phyloP scores from a whole-genome alignment of 1,140 invertebrate genomes.

The Venturia canescens region DNA sequence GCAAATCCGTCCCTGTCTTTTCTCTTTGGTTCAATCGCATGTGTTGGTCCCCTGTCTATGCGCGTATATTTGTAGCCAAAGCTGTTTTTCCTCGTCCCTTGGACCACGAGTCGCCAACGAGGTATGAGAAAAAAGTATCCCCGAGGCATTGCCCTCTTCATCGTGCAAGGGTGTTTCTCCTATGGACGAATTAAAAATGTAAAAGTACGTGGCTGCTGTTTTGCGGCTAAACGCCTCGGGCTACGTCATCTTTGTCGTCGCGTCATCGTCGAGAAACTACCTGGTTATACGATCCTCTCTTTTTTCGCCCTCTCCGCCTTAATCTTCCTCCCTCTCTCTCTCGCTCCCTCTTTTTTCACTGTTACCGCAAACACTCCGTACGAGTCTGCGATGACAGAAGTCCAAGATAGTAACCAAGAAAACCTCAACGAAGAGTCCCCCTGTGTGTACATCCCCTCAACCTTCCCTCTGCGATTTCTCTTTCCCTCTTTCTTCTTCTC shows the following conservation, averaged over 20 bases:
- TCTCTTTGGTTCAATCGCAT: neutral
- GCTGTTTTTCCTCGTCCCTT: neutral
- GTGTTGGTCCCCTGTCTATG: neutral
- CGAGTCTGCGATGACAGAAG: neutral
- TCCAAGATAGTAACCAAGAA: conserved; percentile 12
- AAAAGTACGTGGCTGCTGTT: conserved; percentile 21
- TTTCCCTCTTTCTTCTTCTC: neutral
- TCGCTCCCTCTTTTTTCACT: neutral
- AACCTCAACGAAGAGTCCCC: conserved; percentile 23
- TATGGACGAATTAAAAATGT: conserved; percentile 31
- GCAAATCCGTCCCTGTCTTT: neutral
- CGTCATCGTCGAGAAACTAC: neutral
- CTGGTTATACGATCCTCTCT: neutral
- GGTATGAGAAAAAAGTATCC: neutral
- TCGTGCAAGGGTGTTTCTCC: neutral
- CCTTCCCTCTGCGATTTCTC: neutral
- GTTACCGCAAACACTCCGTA: conserved; percentile 1
- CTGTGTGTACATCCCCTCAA: neutral
- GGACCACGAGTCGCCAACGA: neutral
- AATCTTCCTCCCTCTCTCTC: neutral
- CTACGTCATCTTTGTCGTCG: conserved; percentile 1
- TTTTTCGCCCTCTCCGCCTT: neutral
- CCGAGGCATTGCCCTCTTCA: conserved; percentile 14
- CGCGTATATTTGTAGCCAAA: neutral
- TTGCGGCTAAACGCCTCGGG: conserved; percentile 20